Evolutionary conservation across 2,888 invertebrate genomes (phyloP).

Genomic region (Tachina fera): DNA sequence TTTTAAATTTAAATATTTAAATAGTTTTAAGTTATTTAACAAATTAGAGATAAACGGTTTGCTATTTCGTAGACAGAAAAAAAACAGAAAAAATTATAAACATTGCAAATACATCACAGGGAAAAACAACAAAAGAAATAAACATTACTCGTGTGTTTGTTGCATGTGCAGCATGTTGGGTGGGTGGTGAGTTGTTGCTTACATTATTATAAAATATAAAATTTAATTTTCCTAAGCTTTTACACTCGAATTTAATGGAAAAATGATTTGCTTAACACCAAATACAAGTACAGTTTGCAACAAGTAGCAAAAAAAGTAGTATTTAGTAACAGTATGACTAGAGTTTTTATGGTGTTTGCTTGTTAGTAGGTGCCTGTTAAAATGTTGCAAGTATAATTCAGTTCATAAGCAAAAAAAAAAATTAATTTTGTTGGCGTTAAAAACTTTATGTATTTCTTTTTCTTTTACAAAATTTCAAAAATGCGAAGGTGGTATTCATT

Average conservation of each 20-base stretch:
- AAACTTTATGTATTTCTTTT: conserved; percentile 8
- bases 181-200: conserved; percentile 33
- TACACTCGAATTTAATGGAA: not conserved
- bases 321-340: conserved; percentile 14
- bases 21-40: conserved; percentile 19
- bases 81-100: not conserved
- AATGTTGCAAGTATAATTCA: conserved; percentile 26
- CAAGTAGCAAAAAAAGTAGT: conserved; percentile 29
- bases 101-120: conserved; percentile 4
- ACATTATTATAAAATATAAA: conserved; percentile 43
- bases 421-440: conserved; percentile 27
- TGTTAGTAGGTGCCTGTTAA: conserved; percentile 34
- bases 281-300: conserved; percentile 13
- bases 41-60: conserved; percentile 40
- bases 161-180: conserved; percentile 30
- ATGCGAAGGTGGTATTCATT: conserved; percentile 47
- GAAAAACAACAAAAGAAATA: not conserved
- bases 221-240: conserved; percentile 45
- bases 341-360: not conserved
- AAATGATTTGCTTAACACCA: conserved; percentile 22
- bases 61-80: not conserved
- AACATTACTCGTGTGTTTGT: not conserved
- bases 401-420: conserved; percentile 9
- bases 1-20: not conserved
- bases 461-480: not conserved